Evolutionary conservation across 2,888 invertebrate species (phyloP).

Genomic region (Thumatha senex): DNA sequence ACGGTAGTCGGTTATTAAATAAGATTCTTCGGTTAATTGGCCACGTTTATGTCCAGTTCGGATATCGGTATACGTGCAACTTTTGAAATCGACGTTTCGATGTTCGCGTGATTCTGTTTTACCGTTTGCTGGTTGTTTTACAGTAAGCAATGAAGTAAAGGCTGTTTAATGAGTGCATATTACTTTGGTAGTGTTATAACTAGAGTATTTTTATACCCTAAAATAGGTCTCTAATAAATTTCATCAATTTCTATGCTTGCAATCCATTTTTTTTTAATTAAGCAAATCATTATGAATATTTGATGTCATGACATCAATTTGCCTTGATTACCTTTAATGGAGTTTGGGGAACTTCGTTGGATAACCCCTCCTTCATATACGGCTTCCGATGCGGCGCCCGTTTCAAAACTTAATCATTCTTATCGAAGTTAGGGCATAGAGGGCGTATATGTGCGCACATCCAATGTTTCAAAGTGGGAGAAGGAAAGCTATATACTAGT

Average conservation of each 20-base stretch:
- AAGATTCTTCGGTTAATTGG: slow-evolving; percentile 71
- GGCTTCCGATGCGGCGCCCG: slow-evolving; percentile 74
- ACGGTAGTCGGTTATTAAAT: slow-evolving; percentile 76
- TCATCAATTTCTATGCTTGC: too few species aligned
- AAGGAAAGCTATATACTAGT: slow-evolving; percentile 41
- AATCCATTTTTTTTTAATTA: too few species aligned
- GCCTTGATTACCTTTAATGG: neutral
- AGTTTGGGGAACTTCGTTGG: slow-evolving; percentile 36
- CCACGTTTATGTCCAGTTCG: slow-evolving; percentile 60
- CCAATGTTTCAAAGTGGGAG: slow-evolving; percentile 61
- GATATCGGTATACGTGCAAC: slow-evolving; percentile 51
- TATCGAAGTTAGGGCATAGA: slow-evolving; percentile 74
- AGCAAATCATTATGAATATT: neutral
- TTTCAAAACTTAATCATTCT: slow-evolving; percentile 74
- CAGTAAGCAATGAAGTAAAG: slow-evolving; percentile 49
- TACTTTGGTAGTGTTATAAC: slow-evolving; percentile 31
- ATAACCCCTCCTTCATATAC: slow-evolving; percentile 55
- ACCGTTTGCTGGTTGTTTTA: slow-evolving; percentile 53
- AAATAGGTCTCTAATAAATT: neutral
- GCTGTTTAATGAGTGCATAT: slow-evolving; percentile 44
- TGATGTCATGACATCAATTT: neutral
- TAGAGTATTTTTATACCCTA: neutral
- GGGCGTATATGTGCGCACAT: slow-evolving; percentile 78
- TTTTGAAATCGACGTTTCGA: slow-evolving; percentile 57
- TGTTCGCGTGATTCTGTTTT: slow-evolving; percentile 49